Base-by-base conservation (phyloP, 2,113 vertebrate genomes). In the Petroica traversi region DNA sequence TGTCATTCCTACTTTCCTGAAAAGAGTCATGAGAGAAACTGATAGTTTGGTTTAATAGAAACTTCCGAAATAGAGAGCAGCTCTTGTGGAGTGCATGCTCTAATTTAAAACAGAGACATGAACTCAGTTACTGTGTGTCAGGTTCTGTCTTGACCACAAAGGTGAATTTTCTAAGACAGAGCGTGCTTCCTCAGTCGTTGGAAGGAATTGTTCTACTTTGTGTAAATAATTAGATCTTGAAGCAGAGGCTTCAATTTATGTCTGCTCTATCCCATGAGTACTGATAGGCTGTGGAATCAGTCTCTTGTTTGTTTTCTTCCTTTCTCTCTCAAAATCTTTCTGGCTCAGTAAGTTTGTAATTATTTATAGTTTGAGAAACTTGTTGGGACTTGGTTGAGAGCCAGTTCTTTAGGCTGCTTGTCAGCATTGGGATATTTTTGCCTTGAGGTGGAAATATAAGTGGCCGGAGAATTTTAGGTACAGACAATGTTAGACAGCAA, bases 281-380 rank as follows among this genome's bases (percentile, higher is more conserved):
- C 49, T 88, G 36, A 49, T 73, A 41, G 26, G 45, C 36, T 85
- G 36, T 85, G 49, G 62, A 92, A 82, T 82, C 46, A 52, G 57
- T 52, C 78, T 79, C 45, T 79, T 74, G 51, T 48, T 91, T 95
- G 66, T 87, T 96, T 87, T 93, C 52, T 91, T 88, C 40, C 49
- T 79, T 93, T 93, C 34, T 82, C 31, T 85, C 77, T 87, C 57
- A 48, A 51, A 79, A 64, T 57, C 62, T 93, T 85, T 89, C 87
- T 95, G 88, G 77, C 77, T 61, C 74, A 75, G 90, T 89, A 85
- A 78, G 72, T 88, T 34, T 73, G 85, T 95, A 85, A 93, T 95
- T 94, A 93, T 94, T 92, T 94, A 89, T 93, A 82, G 74, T 85
- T 85, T 92, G 62, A 93, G 67, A 49, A 93, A 92, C 66, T 94